These are phyloP conservation scores for Apantesis nais DNA, from an alignment of 2,888 invertebrate species.

Conservation along the genomic window DNA sequence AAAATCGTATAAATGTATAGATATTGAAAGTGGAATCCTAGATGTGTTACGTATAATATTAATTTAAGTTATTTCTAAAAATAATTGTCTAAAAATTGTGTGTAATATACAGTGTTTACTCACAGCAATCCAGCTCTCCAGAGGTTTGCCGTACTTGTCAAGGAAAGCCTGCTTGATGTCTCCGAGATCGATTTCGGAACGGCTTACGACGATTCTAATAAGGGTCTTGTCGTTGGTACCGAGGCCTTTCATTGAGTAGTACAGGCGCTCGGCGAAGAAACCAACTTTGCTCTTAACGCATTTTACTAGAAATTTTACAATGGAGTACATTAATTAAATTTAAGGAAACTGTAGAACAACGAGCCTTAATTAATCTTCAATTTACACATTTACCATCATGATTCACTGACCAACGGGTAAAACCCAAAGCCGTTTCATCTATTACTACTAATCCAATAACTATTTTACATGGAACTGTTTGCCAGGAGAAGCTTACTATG, in stretches of 20 bases:
- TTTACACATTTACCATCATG: background rate
- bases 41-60: background rate
- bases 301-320: constrained; percentile 86
- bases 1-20: background rate
- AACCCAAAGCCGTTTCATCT: too few relatives aligned
- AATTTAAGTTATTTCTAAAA: constrained; percentile 30
- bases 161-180: constrained; percentile 96
- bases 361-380: background rate
- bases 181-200: constrained; percentile 96
- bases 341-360: background rate
- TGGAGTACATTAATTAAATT: background rate
- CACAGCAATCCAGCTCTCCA: constrained; percentile 95
- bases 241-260: constrained; percentile 95
- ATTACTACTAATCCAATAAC: too few relatives aligned
- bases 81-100: constrained; percentile 16
- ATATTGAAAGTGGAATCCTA: background rate
- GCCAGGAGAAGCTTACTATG: too few relatives aligned
- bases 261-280: constrained; percentile 96
- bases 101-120: constrained; percentile 65
- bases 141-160: constrained; percentile 91
- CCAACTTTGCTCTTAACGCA: constrained; percentile 96
- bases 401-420: too few relatives aligned
- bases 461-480: too few relatives aligned
- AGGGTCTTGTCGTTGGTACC: constrained; percentile 96
- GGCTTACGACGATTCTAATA: constrained; percentile 95